A percentile compares a stretch with the other conserved stretches of the same genome.
phyloP scores from a whole-genome alignment of 2,888 invertebrate genomes.

The Callinectes sapidus region DNA sequence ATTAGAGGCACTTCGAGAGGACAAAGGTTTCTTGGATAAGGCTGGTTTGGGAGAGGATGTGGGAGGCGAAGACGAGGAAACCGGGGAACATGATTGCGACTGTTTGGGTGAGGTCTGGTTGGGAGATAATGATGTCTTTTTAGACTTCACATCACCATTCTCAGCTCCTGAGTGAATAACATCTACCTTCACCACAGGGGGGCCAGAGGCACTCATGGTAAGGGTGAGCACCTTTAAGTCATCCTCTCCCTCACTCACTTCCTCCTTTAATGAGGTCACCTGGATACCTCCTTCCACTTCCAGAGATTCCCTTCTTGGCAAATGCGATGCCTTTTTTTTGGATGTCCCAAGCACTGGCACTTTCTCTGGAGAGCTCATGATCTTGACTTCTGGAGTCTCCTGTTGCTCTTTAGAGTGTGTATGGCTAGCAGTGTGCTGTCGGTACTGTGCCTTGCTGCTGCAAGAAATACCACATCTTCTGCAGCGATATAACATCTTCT shows the following conservation, averaged over 20 bases:
- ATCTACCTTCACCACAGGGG: neutral
- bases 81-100: neutral
- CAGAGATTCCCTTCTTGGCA: neutral
- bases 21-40: neutral
- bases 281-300: neutral
- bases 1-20: neutral
- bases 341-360: neutral
- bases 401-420: neutral
- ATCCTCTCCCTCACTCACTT: neutral
- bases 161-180: neutral
- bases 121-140: neutral
- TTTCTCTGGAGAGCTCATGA: neutral
- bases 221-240: constrained; percentile 12
- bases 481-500: constrained; percentile 61
- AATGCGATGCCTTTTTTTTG: neutral
- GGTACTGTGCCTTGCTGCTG: constrained; percentile 40
- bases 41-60: neutral
- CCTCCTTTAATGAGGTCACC: neutral
- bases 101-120: neutral
- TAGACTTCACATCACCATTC: neutral
- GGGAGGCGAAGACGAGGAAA: neutral
- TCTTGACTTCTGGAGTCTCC: neutral
- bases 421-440: constrained; percentile 42
- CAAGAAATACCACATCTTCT: constrained; percentile 53
- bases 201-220: neutral